Evolutionary conservation across 2,888 invertebrate species (phyloP), one percentile per base, ranked within the genome.

Genomic region (Troides oblongomaculatus): DNA sequence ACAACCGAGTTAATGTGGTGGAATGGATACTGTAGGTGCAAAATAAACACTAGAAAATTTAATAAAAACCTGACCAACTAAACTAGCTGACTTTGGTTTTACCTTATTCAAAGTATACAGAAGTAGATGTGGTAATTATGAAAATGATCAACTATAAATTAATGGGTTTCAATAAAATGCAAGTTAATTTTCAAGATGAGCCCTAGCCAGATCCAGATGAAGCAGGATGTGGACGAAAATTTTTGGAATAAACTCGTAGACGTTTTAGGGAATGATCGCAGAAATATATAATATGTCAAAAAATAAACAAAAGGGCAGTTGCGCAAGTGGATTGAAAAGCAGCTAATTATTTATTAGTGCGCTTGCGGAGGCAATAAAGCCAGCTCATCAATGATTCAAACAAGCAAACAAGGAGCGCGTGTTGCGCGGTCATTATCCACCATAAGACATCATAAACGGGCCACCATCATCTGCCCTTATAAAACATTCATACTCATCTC

Each of bases 401-500:
- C 78, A 77, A 78, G 80, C 86, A 87, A 88, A 88, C 88, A 89
- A 87, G 86, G 84, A 81, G 81, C 84, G 90, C 92, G 90, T 92
- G 92, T 87, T 83, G 79, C 80, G 84, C 81, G 83, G 77, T 81
- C 90, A 90, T 92, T 92, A 92, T 87, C 88, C 90, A 83, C 86
- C 85, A 88, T 91, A 90, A 92, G 92, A 89, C 92, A 89, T 92
- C 92, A 92, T 92, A 92, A 92, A 92, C 90, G 90, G 86, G 79
- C 85, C 85, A 90, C 91, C 91, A 92, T 92, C 92, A 92, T 92
- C 91, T 91, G 90, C 81, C 84, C 90, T 92, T 92, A 92, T 92
- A 91, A 92, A 92, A 92, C 90, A 92, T 92, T 92, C 92, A 92
- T 91, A 86, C 87, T 92, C 92, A 92, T 92, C 92, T 92, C 90